Conservation (phyloP, 2,888 invertebrate species). For the Globia sparganii region DNA sequence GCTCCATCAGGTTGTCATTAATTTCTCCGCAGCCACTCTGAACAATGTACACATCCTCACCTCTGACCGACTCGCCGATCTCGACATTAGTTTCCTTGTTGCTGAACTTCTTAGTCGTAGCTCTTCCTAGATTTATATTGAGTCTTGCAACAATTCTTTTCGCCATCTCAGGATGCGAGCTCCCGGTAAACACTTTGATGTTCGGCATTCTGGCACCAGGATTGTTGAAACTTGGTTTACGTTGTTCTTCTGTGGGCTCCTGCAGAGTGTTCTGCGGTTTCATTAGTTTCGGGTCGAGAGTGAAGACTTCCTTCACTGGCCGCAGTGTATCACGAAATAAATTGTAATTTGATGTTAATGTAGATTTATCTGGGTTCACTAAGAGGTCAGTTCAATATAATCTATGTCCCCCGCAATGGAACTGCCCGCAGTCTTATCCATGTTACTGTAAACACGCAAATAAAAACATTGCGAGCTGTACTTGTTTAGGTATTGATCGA, state of each 20-base stretch:
- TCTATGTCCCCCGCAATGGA: constrained; percentile 79
- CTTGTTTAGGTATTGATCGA: constrained; percentile 63
- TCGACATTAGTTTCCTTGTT: constrained; percentile 99
- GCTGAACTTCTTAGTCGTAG: constrained; percentile 99
- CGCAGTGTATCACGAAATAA: constrained; percentile 72
- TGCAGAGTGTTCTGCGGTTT: constrained; percentile 75
- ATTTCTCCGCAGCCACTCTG: constrained; percentile 97
- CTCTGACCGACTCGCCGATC: constrained; percentile 97
- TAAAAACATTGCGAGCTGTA: constrained; percentile 58
- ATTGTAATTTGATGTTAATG: constrained; percentile 77
- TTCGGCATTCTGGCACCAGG: constrained; percentile 96
- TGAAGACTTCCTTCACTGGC: constrained; percentile 74
- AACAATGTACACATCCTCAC: constrained; percentile 98
- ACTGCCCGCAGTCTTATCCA: constrained; percentile 74
- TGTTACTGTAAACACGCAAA: constrained; percentile 60
- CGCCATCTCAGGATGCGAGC: constrained; percentile 99
- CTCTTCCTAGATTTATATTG: constrained; percentile 98
- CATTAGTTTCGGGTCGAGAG: constrained; percentile 77
- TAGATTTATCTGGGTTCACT: constrained; percentile 85
- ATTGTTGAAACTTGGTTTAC: constrained; percentile 70
- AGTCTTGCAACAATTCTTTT: constrained; percentile 98
- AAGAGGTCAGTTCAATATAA: constrained; percentile 79
- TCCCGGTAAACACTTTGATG: constrained; percentile 99
- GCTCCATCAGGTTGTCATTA: constrained; percentile 97
- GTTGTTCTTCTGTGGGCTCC: constrained; percentile 64